phyloP scores from a whole-genome alignment of 2,888 invertebrate species.

The Xylophagus ater region DNA sequence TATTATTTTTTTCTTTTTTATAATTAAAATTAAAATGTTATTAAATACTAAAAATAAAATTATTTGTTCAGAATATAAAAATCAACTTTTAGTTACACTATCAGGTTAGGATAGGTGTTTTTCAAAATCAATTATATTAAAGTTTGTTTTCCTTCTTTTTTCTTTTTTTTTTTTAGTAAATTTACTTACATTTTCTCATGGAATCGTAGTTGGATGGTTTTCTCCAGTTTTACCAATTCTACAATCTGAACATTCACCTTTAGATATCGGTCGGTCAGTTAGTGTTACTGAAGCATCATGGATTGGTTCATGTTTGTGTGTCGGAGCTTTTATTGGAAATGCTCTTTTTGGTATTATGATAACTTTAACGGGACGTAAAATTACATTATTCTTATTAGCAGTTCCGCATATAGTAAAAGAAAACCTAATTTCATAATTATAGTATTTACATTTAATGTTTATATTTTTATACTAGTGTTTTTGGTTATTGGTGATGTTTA shows the following conservation, averaged over 20 bases:
- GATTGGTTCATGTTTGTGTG: constrained; percentile 9
- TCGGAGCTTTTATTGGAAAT: constrained; percentile 12
- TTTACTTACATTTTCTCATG: constrained; percentile 6
- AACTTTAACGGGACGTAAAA: constrained; percentile 12
- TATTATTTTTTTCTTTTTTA: no score
- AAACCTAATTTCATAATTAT: background rate
- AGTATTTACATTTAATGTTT: background rate
- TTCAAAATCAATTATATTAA: no score
- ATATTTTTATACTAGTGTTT: constrained; percentile 4
- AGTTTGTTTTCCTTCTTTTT: no score
- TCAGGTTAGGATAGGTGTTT: no score
- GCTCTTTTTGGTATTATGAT: constrained; percentile 12
- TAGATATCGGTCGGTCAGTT: constrained; percentile 9
- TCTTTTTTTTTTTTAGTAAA: constrained; percentile 7
- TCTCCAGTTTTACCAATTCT: constrained; percentile 11
- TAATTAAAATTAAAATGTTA: no score
- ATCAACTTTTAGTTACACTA: no score
- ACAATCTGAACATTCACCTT: constrained; percentile 11
- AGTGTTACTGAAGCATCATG: constrained; percentile 8
- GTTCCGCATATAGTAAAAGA: constrained; percentile 13
- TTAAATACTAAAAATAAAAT: no score
- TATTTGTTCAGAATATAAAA: no score
- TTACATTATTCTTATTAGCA: constrained; percentile 4
- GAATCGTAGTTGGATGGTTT: constrained; percentile 13
- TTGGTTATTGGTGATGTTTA: constrained; percentile 6